Conservation (phyloP, 2,113 vertebrate species). For the Ochotona curzoniae region DNA sequence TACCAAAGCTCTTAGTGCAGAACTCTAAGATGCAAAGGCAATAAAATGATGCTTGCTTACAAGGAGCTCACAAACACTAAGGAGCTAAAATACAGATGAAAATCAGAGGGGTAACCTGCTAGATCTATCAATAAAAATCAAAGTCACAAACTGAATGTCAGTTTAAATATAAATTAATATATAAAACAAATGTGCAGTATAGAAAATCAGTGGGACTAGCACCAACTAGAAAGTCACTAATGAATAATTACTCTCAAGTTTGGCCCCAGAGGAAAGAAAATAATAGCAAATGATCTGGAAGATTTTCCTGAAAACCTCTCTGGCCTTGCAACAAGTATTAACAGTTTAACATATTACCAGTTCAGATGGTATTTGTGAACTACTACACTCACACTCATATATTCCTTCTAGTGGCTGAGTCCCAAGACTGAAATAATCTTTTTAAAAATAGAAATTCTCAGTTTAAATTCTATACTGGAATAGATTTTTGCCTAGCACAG, state of each 20-base stretch:
- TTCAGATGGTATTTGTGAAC: neutral
- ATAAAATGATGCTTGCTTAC: neutral
- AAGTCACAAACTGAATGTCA: neutral
- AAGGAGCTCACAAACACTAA: neutral
- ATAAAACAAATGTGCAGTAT: neutral
- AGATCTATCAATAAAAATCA: neutral
- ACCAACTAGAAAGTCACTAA: constrained; percentile 8
- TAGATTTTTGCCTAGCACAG: neutral
- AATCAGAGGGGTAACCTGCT: neutral
- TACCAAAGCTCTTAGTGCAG: neutral
- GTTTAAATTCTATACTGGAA: neutral
- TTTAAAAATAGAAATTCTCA: neutral
- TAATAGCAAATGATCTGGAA: neutral
- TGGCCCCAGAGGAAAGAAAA: neutral
- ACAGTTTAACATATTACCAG: neutral
- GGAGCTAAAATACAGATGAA: constrained; percentile 34
- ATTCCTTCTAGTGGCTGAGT: neutral
- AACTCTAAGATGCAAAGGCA: neutral
- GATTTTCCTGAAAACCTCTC: neutral
- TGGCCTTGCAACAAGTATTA: neutral
- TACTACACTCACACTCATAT: neutral
- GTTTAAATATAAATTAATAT: neutral
- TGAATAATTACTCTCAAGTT: neutral
- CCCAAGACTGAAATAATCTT: neutral
- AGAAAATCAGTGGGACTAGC: neutral